Base-by-base conservation (phyloP, 1,140 invertebrate species). In the Pararge aegeria region DNA sequence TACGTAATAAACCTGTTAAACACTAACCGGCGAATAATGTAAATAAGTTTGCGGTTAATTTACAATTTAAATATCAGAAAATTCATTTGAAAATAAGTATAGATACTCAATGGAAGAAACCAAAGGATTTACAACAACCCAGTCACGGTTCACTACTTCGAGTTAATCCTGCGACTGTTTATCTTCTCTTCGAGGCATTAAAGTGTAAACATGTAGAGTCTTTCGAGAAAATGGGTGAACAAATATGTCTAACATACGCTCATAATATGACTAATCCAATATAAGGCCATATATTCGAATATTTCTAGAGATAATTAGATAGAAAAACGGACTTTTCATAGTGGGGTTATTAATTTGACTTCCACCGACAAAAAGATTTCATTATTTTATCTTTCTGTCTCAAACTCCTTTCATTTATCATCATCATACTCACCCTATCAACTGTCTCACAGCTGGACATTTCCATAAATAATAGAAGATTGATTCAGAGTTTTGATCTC, bases 151-250 rank as follows among this genome's bases (percentile, higher is more conserved):
- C 12, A 53, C 37, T 30, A 16, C 50, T 52, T 34, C 49, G 1
- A 53, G 19, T 21, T 53, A 53, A 53, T 53, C 51, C 51, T 38
- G 12, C 34, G 34, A 16, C 38, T 53, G 34, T 53, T 40, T 53
- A 53, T 38, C 51, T 38, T 21, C n/a, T 10, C 9, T 21, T 13
- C 30, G 16, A 34, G 37, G 30, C 19, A 38, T 53, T 37, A 42
- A 42, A 42, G 38, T 53, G 51, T 53, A 53, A 53, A 53, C 51
- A 53, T 20, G 9, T 1, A n/a, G 9, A 19, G 49, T 13, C 51
- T 53, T 53, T 38, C 18, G 13, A 53, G 30, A 53, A 53, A 53
- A 38, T 53, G 20, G 18, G 30, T 38, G 50, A 38, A 20, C 29
- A 37, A 38, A 15, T 38, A 19, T 13, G 19, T 0, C 15, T 38